A percentile compares a stretch with the other conserved stretches of the same genome.
Evolutionary conservation across 2,888 invertebrate species (phyloP).

Genomic region (Idaea dimidiata): DNA sequence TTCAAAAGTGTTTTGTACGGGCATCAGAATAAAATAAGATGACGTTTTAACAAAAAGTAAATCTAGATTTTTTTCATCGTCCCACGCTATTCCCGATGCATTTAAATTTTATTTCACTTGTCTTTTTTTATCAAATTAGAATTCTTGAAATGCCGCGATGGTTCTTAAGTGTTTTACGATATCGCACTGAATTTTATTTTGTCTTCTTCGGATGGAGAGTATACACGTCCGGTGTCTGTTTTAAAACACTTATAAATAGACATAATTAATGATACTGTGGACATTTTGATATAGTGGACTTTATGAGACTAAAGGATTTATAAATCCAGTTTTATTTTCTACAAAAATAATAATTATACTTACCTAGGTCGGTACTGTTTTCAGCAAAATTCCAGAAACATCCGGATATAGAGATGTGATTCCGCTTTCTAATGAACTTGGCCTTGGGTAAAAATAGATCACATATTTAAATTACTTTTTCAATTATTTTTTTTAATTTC

Average conservation of each 20-base stretch:
- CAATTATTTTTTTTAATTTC: background rate
- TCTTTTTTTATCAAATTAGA: constrained; percentile 57
- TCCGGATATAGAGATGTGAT: no score
- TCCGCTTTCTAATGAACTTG: no score
- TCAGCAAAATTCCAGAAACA: no score
- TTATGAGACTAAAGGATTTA: no score
- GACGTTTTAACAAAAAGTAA: constrained; percentile 33
- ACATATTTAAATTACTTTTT: no score
- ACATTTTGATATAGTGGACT: no score
- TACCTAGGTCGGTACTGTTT: no score
- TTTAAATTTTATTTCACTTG: constrained; percentile 37
- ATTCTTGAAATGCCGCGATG: constrained; percentile 56
- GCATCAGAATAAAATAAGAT: background rate
- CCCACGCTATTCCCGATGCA: constrained; percentile 43
- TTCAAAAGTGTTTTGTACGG: no score
- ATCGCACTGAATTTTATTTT: constrained; percentile 40
- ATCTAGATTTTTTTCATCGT: constrained; percentile 39
- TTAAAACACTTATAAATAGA: background rate
- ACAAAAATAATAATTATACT: no score
- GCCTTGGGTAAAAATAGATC: no score
- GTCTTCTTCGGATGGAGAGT: constrained; percentile 27
- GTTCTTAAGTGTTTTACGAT: constrained; percentile 46
- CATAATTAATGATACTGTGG: no score
- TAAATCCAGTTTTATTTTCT: no score
- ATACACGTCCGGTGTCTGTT: constrained; percentile 25